Base-by-base conservation (phyloP, 2,888 invertebrate species). In the Buathra laborator region DNA sequence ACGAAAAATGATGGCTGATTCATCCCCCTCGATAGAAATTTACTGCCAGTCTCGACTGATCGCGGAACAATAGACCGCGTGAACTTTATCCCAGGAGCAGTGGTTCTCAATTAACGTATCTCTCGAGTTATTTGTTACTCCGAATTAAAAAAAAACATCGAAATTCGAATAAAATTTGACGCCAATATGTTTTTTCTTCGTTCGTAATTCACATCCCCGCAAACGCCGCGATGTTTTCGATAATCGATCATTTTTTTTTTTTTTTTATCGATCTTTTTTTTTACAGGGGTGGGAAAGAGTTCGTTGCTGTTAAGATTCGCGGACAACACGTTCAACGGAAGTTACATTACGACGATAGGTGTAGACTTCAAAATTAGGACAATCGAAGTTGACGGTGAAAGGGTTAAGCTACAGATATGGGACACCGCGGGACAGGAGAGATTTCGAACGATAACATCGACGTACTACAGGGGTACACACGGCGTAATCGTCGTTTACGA, bases 331-430 rank as follows among this genome's bases (percentile, higher is more conserved):
- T 99, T 99, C 95, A 98, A 98, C 90, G 98, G 99, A 94, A 97
- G 97, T 95, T 98, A 98, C 94, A 99, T 99, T 93, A 99, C 99
- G 83, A 99, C 99, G 68, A 99, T 99, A 94, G 99, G 99, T 86
- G 99, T 99, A 76, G 99, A 99, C 95, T 99, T 99, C 95, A 99
- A 99, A 96, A 99, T 99, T 94, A 96, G 99, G 93, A 99, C 99
- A 87, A 97, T 99, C 90, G 97, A 97, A 93, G 96, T 98, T 91
- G 97, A 98, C 92, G 98, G 98, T 83, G 97, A 98, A 93, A 96
- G 97, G 93, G 98, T 98, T 71, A 99, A 99, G 94, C 95, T 99
- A 88, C 98, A 99, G 94, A 99, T 99, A 93, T 99, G 99, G 99
- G 99, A 99, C 94, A 99, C 99, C 48, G 99, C 99, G 82, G 99